A percentile compares a stretch with the other conserved stretches of the same genome.
Conservation (phyloP, 2,113 vertebrate species). For the Etheostoma spectabile region DNA sequence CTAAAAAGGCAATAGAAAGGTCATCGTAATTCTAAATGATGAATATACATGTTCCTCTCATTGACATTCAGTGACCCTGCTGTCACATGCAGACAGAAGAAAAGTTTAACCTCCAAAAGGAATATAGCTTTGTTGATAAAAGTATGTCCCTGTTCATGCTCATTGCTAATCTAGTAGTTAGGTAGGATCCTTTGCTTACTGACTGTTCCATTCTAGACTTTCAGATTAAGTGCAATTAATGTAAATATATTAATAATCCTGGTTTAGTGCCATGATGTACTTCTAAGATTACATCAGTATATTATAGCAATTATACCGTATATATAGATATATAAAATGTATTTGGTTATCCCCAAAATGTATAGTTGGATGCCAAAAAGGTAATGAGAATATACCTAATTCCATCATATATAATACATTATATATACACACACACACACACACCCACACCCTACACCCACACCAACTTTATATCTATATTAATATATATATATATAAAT, state of each 20-base stretch:
- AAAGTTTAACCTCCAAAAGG: neutral
- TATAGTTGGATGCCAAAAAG: too few relatives aligned
- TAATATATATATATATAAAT: too few relatives aligned
- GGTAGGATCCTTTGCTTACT: neutral
- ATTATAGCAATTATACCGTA: too few relatives aligned
- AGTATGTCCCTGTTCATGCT: neutral
- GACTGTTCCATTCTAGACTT: neutral
- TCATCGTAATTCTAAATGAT: neutral
- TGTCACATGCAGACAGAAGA: neutral
- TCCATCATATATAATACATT: too few relatives aligned
- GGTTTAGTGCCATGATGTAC: too few relatives aligned
- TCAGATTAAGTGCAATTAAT: neutral
- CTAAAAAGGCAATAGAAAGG: constrained; percentile 7
- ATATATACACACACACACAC: too few relatives aligned
- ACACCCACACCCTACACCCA: too few relatives aligned
- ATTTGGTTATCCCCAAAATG: too few relatives aligned
- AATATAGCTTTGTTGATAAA: neutral
- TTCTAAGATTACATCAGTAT: too few relatives aligned
- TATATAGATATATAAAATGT: too few relatives aligned
- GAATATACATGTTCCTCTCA: constrained; percentile 14
- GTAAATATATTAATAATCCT: neutral
- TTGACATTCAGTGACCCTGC: constrained; percentile 36
- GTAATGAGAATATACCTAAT: too few relatives aligned
- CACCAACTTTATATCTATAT: too few relatives aligned
- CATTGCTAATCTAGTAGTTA: neutral